These are phyloP conservation scores for Mus minutoides DNA, from an alignment of 2,797 vertebrate genomes.

Conservation along the genomic window DNA sequence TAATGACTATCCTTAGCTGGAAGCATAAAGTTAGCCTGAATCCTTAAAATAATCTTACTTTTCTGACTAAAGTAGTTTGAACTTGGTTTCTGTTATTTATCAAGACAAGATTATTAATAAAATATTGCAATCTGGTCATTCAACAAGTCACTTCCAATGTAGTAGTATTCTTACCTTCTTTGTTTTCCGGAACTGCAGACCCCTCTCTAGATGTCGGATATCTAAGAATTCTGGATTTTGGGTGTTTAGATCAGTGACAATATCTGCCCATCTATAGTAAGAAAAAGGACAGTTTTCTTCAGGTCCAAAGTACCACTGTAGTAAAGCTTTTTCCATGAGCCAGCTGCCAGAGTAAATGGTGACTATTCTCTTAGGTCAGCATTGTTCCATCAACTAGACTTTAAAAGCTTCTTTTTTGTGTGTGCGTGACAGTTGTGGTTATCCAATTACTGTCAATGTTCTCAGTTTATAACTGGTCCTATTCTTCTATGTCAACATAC, in stretches of 20 bases:
- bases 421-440: constrained; percentile 15
- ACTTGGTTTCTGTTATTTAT: background rate
- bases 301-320: constrained; percentile 12
- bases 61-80: background rate
- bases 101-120: background rate
- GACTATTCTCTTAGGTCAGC: background rate
- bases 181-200: constrained; percentile 96
- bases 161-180: constrained; percentile 91
- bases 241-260: constrained; percentile 97
- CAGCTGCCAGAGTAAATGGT: background rate
- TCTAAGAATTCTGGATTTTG: constrained; percentile 99
- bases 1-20: background rate
- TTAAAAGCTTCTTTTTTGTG: background rate
- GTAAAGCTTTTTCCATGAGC: constrained; percentile 12
- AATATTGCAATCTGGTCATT: background rate
- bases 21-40: background rate
- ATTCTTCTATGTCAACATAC: background rate
- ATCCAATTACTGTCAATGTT: constrained; percentile 23
- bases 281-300: constrained; percentile 22
- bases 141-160: background rate
- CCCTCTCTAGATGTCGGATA: constrained; percentile 97
- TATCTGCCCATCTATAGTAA: constrained; percentile 94
- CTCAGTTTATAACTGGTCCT: constrained; percentile 29
- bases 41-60: constrained; percentile 14
- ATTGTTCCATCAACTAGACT: background rate